Base-by-base conservation (phyloP, 2,113 vertebrate species). In the Prunella himalayana region DNA sequence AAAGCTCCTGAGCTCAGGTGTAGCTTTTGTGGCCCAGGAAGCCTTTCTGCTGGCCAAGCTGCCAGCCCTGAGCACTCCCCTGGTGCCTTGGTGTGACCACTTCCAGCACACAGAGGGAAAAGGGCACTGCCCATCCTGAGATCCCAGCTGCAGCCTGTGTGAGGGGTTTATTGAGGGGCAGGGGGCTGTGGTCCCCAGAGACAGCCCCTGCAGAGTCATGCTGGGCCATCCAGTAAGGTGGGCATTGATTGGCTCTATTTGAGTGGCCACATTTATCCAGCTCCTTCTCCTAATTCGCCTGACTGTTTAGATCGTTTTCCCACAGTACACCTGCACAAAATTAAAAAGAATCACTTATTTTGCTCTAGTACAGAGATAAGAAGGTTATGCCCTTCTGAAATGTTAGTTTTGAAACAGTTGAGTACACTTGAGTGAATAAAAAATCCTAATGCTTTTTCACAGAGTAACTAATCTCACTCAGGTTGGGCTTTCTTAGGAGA, bases 41-140 rank as follows among this genome's bases (percentile, higher is more conserved):
- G 10, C 2, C 17, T 5, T 93, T 57, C 45, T 65, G 23, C 5
- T 16, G 69, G 31, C 31, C 54, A 45, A 86, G 25, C 9, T 1
- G 1, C 21, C 33, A 49, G 7, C 33, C 19, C 39, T 39, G 66
- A 37, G 22, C 14, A 39, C 0, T 0, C 4, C 73, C 5, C 31
- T 25, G 71, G 49, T 90, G 33, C 16, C 16, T 0, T 3, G 10
- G 14, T 50, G 53, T 56, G 56, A 39, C 20, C 44, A 39, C 16
- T 64, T 14, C 19, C 6, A 13, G 24, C 3, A 1, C 39, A 51
- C 20, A 44, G n/a, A 49, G 14, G 31, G 13, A 33, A 33, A 61
- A 0, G 21, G 41, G 9, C 39, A n/a, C 7, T 59, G 61, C 41
- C 76, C 57, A 42, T 5, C 30, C 13, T 14, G 9, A 25, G 7